These are phyloP conservation scores for Cyphomyrus discorhynchus DNA, from an alignment of 2,113 vertebrate genomes.

Conservation along the genomic window DNA sequence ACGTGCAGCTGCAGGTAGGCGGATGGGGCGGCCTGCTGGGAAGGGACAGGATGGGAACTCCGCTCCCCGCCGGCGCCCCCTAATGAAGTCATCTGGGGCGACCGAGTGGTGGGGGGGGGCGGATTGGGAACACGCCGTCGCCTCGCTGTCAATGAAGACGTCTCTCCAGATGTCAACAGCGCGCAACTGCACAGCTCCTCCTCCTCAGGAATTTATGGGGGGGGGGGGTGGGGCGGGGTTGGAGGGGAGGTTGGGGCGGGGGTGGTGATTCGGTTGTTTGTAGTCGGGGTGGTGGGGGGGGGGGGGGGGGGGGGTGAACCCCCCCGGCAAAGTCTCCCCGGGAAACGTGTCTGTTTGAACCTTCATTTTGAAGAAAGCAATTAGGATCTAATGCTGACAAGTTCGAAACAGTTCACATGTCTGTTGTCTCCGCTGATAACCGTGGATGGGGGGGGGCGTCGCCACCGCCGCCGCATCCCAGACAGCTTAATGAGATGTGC, in stretches of 20 bases:
- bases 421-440: slow-evolving; percentile 72
- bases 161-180: slow-evolving; percentile 75
- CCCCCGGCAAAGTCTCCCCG: slow-evolving; percentile 64
- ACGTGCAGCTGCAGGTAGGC: slow-evolving; percentile 61
- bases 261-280: no score
- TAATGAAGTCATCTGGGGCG: slow-evolving; percentile 70
- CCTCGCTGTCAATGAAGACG: slow-evolving; percentile 73
- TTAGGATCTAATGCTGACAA: slow-evolving; percentile 73
- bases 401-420: slow-evolving; percentile 75
- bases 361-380: slow-evolving; percentile 67
- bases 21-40: neutral
- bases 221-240: slow-evolving; percentile 28
- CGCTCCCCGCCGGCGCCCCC: slow-evolving; percentile 28
- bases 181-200: slow-evolving; percentile 66
- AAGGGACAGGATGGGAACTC: neutral
- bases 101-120: slow-evolving; percentile 58
- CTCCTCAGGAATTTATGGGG: slow-evolving; percentile 61
- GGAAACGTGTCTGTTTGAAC: slow-evolving; percentile 75
- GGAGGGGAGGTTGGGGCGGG: no score
- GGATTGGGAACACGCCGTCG: slow-evolving; percentile 58
- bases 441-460: slow-evolving; percentile 45
- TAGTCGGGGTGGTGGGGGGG: slow-evolving; percentile 58
- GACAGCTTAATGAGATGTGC: slow-evolving; percentile 72
- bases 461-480: slow-evolving; percentile 59
- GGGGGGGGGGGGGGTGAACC: no score